Conservation (phyloP, 2,888 invertebrate species). For the Drosophila glabriapex region DNA sequence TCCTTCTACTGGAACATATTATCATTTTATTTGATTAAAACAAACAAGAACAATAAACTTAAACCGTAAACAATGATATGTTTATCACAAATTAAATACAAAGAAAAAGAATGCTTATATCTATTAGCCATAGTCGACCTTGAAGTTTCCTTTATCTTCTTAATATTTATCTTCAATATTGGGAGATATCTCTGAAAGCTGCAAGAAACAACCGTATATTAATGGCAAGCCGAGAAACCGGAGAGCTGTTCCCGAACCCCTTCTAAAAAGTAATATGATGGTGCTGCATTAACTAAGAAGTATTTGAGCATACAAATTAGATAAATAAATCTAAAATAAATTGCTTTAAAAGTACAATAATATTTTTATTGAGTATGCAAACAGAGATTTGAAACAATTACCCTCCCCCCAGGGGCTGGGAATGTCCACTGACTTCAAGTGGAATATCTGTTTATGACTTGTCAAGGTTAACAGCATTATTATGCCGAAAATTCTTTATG, state of each 20-base stretch:
- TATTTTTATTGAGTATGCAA: background rate
- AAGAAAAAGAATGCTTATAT: background rate
- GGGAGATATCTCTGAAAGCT: background rate
- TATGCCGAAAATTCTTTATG: constrained; percentile 18
- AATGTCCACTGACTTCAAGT: background rate
- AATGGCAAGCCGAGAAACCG: constrained; percentile 31
- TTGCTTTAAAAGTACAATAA: background rate
- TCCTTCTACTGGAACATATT: background rate
- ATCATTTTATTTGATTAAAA: background rate
- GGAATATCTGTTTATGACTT: constrained; percentile 8
- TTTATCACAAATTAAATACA: background rate
- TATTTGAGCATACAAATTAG: background rate
- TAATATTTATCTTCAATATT: background rate
- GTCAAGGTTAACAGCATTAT: constrained; percentile 5
- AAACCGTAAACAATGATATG: background rate
- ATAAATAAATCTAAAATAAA: background rate
- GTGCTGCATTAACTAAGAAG: background rate
- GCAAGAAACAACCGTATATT: constrained; percentile 25
- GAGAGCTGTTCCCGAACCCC: constrained; percentile 24
- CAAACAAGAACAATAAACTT: background rate
- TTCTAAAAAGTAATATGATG: background rate
- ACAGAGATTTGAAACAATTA: background rate
- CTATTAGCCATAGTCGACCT: background rate
- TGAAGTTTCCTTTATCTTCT: background rate
- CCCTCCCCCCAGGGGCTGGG: background rate